phyloP scores from a whole-genome alignment of 1,140 invertebrate species.

The Aphidius ervi region DNA sequence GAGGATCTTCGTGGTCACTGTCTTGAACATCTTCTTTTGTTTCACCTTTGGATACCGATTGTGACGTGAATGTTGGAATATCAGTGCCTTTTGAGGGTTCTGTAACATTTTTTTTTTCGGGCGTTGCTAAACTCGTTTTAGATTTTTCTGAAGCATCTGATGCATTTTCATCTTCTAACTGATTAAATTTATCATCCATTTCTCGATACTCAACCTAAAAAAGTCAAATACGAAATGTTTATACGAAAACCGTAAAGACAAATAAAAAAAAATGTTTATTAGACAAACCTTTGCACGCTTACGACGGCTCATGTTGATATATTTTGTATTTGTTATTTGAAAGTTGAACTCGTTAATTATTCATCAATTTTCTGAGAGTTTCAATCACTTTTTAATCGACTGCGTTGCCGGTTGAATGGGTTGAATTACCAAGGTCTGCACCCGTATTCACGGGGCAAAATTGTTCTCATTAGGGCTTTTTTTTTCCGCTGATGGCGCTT shows the following conservation, averaged over 20 bases:
- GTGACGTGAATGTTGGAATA: slow-evolving; percentile 27
- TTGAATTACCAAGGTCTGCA: too few species aligned
- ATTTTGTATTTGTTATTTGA: too few species aligned
- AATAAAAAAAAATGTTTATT: neutral
- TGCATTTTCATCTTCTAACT: slow-evolving; percentile 60
- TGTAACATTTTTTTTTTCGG: slow-evolving; percentile 49
- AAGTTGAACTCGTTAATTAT: too few species aligned
- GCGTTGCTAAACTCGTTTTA: slow-evolving; percentile 53
- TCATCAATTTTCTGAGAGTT: neutral
- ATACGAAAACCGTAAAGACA: neutral
- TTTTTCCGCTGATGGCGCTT: too few species aligned
- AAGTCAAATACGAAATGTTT: slow-evolving; percentile 6
- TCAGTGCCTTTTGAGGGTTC: slow-evolving; percentile 46
- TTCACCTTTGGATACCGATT: slow-evolving; percentile 36
- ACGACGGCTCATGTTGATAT: slow-evolving; percentile 58
- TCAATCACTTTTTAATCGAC: neutral
- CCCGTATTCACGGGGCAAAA: too few species aligned
- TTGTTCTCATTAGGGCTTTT: too few species aligned
- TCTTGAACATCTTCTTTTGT: slow-evolving; percentile 49
- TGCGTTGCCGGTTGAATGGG: too few species aligned
- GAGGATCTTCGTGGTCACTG: slow-evolving; percentile 51
- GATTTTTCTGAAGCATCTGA: slow-evolving; percentile 63
- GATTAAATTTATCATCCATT: slow-evolving; percentile 64
- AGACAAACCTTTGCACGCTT: slow-evolving; percentile 61
- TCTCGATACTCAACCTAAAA: slow-evolving; percentile 64